Conservation (phyloP, 2,797 vertebrate species). For the Enteromius unitaeniatus region DNA sequence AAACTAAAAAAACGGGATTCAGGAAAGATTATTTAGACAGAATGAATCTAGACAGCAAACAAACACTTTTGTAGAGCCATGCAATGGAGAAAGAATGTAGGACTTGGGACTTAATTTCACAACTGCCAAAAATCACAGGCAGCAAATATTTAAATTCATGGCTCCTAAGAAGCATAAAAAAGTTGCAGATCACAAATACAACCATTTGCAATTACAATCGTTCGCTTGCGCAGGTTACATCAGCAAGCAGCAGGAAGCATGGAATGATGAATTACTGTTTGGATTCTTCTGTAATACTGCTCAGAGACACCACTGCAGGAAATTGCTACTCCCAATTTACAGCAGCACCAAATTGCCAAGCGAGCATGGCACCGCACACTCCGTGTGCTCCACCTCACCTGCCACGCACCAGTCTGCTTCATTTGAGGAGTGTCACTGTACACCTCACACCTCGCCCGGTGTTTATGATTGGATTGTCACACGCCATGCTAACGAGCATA, state of each 20-base stretch:
- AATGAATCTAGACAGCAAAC: background rate
- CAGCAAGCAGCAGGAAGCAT: slow-evolving; percentile 72
- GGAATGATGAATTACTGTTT: slow-evolving; percentile 79
- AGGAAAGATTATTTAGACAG: background rate
- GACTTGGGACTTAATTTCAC: slow-evolving; percentile 11
- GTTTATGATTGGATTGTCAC: slow-evolving; percentile 70
- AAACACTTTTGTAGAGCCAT: background rate
- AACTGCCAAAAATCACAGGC: slow-evolving; percentile 34
- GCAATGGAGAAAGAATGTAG: background rate
- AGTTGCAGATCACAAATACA: slow-evolving; percentile 67
- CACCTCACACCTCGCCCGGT: slow-evolving; percentile 57
- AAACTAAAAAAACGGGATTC: background rate
- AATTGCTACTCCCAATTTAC: slow-evolving; percentile 75
- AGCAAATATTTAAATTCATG: slow-evolving; percentile 41
- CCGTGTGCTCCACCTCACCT: slow-evolving; percentile 63
- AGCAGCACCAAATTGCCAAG: slow-evolving; percentile 71
- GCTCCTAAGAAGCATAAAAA: slow-evolving; percentile 51
- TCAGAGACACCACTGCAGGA: slow-evolving; percentile 74
- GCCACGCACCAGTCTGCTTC: slow-evolving; percentile 41
- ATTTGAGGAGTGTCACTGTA: slow-evolving; percentile 59
- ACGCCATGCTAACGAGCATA: slow-evolving; percentile 76
- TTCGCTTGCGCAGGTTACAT: slow-evolving; percentile 62
- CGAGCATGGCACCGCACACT: slow-evolving; percentile 72
- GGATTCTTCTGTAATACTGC: slow-evolving; percentile 76
- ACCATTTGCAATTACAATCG: slow-evolving; percentile 73